Conservation (phyloP, 2,113 vertebrate species). For the Periophthalmus modestus region DNA sequence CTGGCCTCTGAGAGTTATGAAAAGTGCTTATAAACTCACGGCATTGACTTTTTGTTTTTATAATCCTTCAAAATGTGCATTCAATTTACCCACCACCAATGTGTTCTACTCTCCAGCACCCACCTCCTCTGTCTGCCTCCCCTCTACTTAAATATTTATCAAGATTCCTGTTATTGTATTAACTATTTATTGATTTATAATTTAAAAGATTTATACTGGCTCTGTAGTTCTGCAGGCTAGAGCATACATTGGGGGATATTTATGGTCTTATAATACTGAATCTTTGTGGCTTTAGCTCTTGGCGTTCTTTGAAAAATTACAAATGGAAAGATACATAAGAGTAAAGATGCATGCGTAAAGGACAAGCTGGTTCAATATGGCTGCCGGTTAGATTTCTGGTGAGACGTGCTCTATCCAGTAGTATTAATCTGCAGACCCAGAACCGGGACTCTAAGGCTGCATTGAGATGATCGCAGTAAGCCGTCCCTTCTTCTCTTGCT, state of each 20-base stretch:
- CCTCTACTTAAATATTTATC: constrained; percentile 92
- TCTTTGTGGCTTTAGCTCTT: constrained; percentile 67
- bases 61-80: constrained; percentile 2
- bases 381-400: constrained; percentile 57
- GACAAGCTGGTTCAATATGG: constrained; percentile 76
- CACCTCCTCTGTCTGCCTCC: constrained; percentile 63
- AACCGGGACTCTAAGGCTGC: too few relatives aligned
- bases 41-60: not conserved
- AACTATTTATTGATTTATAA: constrained; percentile 99
- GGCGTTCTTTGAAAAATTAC: constrained; percentile 45
- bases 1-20: too few relatives aligned
- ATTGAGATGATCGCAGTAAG: too few relatives aligned
- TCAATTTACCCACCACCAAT: constrained; percentile 10
- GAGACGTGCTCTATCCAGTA: constrained; percentile 8
- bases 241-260: constrained; percentile 76
- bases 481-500: too few relatives aligned
- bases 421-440: too few relatives aligned
- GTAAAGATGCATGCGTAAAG: constrained; percentile 41
- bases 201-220: constrained; percentile 93
- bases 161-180: constrained; percentile 93
- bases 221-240: constrained; percentile 79
- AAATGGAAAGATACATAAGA: constrained; percentile 47
- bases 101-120: constrained; percentile 14
- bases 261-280: constrained; percentile 77
- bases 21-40: too few relatives aligned